phyloP scores from a whole-genome alignment of 2,888 invertebrate species.

The Leptinotarsa tumamoca region DNA sequence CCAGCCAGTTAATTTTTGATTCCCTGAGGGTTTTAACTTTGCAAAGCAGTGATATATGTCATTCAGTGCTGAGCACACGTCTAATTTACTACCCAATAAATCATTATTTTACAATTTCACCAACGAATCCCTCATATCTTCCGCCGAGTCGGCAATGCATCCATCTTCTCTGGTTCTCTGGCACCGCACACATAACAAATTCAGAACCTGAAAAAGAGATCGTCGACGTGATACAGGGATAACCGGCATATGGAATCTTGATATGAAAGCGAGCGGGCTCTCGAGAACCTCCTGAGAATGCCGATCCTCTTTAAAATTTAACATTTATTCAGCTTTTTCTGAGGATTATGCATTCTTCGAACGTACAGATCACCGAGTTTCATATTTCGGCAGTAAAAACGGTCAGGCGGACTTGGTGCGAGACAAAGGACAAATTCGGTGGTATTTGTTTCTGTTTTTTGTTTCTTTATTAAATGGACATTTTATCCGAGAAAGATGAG shows the following conservation, averaged over 20 bases:
- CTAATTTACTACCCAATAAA: too few species aligned
- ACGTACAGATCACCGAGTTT: constrained; percentile 34
- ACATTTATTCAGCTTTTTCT: constrained; percentile 41
- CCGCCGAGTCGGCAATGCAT: constrained; percentile 15
- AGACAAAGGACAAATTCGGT: constrained; percentile 23
- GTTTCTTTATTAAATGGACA: constrained; percentile 6
- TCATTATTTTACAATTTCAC: neutral
- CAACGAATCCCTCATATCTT: neutral
- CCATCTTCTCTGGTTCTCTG: neutral
- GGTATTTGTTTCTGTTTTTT: neutral
- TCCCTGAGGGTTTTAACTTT: too few species aligned
- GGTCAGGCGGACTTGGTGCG: neutral
- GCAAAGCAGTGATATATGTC: too few species aligned
- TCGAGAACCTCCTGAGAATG: constrained; percentile 38
- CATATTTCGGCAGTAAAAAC: constrained; percentile 40
- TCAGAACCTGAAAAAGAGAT: constrained; percentile 53
- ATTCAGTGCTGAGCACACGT: too few species aligned
- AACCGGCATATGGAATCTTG: constrained; percentile 55
- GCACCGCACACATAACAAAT: constrained; percentile 47
- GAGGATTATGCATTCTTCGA: constrained; percentile 34
- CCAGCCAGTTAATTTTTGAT: too few species aligned
- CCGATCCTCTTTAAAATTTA: constrained; percentile 41
- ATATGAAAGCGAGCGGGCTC: constrained; percentile 46
- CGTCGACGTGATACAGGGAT: constrained; percentile 48
- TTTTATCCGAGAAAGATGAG: constrained; percentile 9